Base-by-base conservation (phyloP, 2,113 vertebrate genomes). In the Microcebus jonahi region DNA sequence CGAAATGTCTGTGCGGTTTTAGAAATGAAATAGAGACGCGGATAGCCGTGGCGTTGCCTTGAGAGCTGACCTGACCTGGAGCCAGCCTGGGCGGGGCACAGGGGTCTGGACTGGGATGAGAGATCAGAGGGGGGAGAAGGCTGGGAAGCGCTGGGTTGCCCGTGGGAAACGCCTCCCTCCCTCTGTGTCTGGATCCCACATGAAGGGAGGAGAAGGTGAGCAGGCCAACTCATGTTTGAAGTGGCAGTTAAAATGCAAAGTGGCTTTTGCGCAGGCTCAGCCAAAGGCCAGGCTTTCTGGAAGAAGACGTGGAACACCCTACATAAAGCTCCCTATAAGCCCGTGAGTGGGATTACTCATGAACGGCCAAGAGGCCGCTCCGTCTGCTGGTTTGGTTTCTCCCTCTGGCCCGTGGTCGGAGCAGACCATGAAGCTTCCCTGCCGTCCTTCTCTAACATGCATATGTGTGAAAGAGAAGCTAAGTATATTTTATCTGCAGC, bases 221-320 rank as follows among this genome's bases (percentile, higher is more conserved):
- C 91, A 80, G 61, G 57, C 89, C 79, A 50, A 8, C 36, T 39
- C 94, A 57, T 71, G 65, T 94, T 91, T 91, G 91, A 97, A 96
- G 91, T 91, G 86, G 59, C 85, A 88, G 73, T 92, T 92, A 67
- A 76, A 76, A 92, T 21, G 48, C n/a, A 71, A 55, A 83, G 55
- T 80, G 70, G 57, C 77, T 75, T 95, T 85, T 83, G 61, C 17
- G 7, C 8, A 63, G 93, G 75, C 86, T 75, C 45, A 20, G 61
- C n/a, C 31, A 42, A 45, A 70, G 77, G 65, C 86, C 63, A 17
- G 73, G 82, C 68, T 48, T 94, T 80, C 79, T 87, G 86, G 73
- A 86, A 63, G 57, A 45, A 85, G 86, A 55, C 7, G 13, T 45
- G 61, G 34, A 29, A 63, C 50, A 25, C 45, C 25, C 76, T 50